These are phyloP conservation scores for Semnornis frantzii DNA, from an alignment of 2,113 vertebrate genomes.

Conservation along the genomic window DNA sequence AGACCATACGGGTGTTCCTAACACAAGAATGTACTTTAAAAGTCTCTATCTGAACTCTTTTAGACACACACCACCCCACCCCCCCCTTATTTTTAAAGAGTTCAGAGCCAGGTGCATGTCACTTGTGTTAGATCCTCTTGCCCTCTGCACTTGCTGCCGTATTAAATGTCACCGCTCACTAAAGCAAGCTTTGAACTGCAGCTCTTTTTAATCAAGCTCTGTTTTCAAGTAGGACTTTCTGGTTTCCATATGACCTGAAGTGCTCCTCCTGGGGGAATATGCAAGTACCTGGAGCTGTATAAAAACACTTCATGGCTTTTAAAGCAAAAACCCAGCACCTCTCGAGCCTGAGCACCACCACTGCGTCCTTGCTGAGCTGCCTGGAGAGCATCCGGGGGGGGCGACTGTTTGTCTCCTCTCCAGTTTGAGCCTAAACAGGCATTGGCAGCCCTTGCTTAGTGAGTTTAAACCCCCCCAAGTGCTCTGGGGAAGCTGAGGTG, in stretches of 20 bases:
- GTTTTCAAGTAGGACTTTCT: conserved; percentile 61
- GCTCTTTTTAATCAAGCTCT: conserved; percentile 62
- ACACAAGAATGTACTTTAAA: background rate
- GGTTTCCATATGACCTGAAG: conserved; percentile 55
- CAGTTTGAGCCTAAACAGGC: background rate
- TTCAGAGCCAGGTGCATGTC: conserved; percentile 45
- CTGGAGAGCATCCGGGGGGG: background rate
- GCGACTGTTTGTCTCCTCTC: background rate
- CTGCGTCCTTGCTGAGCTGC: background rate
- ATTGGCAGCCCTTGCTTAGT: background rate
- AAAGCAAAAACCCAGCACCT: conserved; percentile 26
- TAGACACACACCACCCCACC: background rate
- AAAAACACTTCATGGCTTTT: conserved; percentile 48
- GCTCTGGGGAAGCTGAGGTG: background rate
- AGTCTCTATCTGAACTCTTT: background rate
- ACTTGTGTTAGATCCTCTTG: background rate
- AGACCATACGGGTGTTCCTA: background rate
- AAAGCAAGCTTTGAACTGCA: conserved; percentile 48
- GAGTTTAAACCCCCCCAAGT: background rate
- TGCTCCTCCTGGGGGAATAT: conserved; percentile 51
- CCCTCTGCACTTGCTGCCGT: conserved; percentile 30
- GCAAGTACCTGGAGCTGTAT: conserved; percentile 42
- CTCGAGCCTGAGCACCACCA: background rate
- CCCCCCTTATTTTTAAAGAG: background rate
- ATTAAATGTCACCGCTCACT: conserved; percentile 33